Evolutionary conservation across 2,888 invertebrate genomes (phyloP).

Genomic region (Zygogramma bicolorata): DNA sequence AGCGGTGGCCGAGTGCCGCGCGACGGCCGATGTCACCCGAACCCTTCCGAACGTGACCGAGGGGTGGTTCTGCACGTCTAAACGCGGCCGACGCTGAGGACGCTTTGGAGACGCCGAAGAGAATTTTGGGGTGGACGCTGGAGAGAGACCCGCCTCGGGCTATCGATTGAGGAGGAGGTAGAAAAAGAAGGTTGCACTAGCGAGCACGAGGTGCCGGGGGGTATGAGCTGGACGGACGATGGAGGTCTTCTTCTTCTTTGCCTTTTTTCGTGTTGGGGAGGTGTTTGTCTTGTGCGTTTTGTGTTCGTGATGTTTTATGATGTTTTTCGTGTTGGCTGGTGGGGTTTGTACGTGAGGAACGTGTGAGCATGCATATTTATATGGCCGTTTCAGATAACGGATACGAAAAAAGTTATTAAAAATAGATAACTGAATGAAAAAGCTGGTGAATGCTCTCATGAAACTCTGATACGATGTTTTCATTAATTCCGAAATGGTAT

Average conservation of each 20-base stretch:
- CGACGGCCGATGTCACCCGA: constrained; percentile 44
- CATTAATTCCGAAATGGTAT: background rate
- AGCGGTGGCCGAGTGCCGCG: constrained; percentile 34
- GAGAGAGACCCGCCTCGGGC: constrained; percentile 59
- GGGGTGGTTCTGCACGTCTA: constrained; percentile 64
- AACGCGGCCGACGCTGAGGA: constrained; percentile 70
- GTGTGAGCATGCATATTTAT: constrained; percentile 31
- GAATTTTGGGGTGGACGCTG: constrained; percentile 65
- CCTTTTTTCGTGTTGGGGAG: constrained; percentile 7
- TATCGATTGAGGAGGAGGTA: constrained; percentile 59
- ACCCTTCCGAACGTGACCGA: constrained; percentile 55
- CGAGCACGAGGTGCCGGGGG: constrained; percentile 25
- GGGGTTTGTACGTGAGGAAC: constrained; percentile 18
- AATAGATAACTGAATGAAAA: background rate
- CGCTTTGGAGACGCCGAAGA: constrained; percentile 64
- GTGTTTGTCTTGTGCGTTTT: constrained; percentile 29
- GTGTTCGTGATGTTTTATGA: constrained; percentile 41
- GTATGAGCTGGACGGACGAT: constrained; percentile 22
- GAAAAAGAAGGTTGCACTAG: constrained; percentile 41
- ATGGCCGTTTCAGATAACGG: background rate
- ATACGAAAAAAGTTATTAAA: background rate
- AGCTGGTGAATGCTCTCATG: background rate
- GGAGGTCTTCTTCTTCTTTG: constrained; percentile 24
- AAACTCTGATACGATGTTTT: background rate
- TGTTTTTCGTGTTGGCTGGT: constrained; percentile 28